These are phyloP conservation scores for Macroramphosus scolopax DNA, from an alignment of 2,797 vertebrate genomes.

Conservation along the genomic window DNA sequence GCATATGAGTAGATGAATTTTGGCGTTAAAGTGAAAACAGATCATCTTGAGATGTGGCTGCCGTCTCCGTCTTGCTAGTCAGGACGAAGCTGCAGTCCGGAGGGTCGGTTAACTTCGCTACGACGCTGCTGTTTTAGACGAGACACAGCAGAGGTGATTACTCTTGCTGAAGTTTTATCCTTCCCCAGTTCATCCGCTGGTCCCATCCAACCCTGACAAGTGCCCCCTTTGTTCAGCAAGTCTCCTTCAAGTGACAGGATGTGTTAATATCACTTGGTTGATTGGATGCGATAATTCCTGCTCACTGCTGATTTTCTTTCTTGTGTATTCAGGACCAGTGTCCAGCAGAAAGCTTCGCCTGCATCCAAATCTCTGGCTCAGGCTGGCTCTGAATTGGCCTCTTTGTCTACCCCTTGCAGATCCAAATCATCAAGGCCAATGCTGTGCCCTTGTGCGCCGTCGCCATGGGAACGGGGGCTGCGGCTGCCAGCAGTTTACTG, in stretches of 20 bases:
- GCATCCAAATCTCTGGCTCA: slow-evolving; percentile 47
- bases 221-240: slow-evolving; percentile 67
- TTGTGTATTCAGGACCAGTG: slow-evolving; percentile 60
- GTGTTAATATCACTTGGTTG: slow-evolving; percentile 76
- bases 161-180: slow-evolving; percentile 61
- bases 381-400: slow-evolving; percentile 76
- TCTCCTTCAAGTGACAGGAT: slow-evolving; percentile 72
- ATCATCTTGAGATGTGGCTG: no score
- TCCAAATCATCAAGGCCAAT: slow-evolving; percentile 78
- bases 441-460: slow-evolving; percentile 64
- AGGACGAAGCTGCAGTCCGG: no score
- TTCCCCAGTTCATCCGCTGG: slow-evolving; percentile 64
- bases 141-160: slow-evolving; percentile 64
- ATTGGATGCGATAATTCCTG: slow-evolving; percentile 73
- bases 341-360: slow-evolving; percentile 71
- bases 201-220: slow-evolving; percentile 65
- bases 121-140: slow-evolving; percentile 24
- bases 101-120: background rate
- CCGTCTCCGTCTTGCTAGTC: background rate
- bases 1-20: no score
- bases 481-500: slow-evolving; percentile 64
- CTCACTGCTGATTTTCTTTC: slow-evolving; percentile 29
- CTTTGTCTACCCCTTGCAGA: slow-evolving; percentile 78
- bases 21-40: background rate
- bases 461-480: slow-evolving; percentile 69